A percentile compares a stretch with the other conserved stretches of the same genome.
Evolutionary conservation across 2,888 invertebrate species (phyloP).

Genomic region (Aplocera efformata): DNA sequence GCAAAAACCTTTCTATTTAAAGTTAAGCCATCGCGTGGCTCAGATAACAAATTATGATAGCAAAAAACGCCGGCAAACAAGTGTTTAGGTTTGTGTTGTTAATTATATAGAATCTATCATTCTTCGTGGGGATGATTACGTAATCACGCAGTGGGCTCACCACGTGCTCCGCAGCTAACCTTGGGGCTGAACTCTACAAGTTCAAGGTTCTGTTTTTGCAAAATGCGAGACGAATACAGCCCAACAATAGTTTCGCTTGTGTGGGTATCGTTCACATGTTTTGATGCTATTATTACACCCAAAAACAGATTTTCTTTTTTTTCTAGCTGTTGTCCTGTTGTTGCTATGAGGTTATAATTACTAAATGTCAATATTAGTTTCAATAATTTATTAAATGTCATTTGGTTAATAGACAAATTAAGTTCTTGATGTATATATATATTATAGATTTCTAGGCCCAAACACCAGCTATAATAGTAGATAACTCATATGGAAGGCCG

Average conservation of each 20-base stretch:
- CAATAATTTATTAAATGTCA: too few relatives aligned
- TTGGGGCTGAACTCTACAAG: constrained; percentile 72
- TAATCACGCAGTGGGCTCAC: constrained; percentile 56
- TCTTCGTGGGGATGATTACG: constrained; percentile 50
- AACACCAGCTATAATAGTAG: too few relatives aligned
- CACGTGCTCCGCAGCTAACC: constrained; percentile 63
- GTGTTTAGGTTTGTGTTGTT: constrained; percentile 9
- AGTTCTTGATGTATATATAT: too few relatives aligned
- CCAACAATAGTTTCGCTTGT: constrained; percentile 52
- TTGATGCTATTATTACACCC: constrained; percentile 34
- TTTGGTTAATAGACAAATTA: too few relatives aligned
- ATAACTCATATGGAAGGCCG: too few relatives aligned
- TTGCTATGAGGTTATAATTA: constrained; percentile 4
- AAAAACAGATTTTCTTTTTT: constrained; percentile 28
- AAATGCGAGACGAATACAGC: constrained; percentile 33
- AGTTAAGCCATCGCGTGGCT: constrained; percentile 1
- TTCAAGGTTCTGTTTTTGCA: constrained; percentile 78
- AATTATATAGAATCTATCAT: constrained; percentile 17
- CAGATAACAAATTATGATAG: background rate
- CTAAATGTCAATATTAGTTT: too few relatives aligned
- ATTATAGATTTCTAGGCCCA: too few relatives aligned
- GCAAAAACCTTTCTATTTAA: background rate
- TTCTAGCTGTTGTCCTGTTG: too few relatives aligned
- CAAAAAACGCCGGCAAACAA: constrained; percentile 12
- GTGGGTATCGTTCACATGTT: constrained; percentile 42